These are phyloP conservation scores for Neopelma chrysocephalum DNA, from an alignment of 2,797 vertebrate species.

Conservation along the genomic window DNA sequence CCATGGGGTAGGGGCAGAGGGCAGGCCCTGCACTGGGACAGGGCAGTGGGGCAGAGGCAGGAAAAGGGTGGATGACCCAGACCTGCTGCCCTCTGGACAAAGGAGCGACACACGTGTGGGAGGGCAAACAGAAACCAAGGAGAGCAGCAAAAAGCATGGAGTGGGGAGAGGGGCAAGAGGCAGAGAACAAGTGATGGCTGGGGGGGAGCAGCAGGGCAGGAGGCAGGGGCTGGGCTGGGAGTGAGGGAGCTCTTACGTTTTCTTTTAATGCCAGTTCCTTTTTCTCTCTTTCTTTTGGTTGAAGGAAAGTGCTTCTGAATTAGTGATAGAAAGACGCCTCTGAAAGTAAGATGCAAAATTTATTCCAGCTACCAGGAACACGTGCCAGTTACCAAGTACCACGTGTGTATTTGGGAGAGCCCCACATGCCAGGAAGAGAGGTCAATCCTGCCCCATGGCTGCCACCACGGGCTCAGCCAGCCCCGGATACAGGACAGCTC, in stretches of 20 bases:
- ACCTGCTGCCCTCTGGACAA: background rate
- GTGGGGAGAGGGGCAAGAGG: background rate
- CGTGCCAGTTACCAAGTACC: background rate
- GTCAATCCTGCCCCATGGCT: background rate
- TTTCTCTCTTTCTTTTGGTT: conserved; percentile 92
- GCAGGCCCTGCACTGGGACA: background rate
- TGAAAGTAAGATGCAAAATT: conserved; percentile 74
- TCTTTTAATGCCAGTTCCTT: conserved; percentile 86
- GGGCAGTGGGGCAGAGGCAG: background rate
- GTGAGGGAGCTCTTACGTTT: conserved; percentile 85
- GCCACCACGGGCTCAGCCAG: background rate
- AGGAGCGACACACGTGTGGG: background rate
- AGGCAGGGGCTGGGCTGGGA: conserved; percentile 27
- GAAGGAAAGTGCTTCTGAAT: conserved; percentile 96
- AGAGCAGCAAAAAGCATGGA: conserved; percentile 6
- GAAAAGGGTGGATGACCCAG: background rate
- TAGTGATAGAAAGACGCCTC: conserved; percentile 95
- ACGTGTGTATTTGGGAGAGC: background rate
- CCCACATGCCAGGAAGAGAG: background rate
- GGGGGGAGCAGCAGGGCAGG: conserved; percentile 1
- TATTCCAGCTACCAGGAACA: conserved; percentile 47
- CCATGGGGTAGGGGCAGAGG: background rate
- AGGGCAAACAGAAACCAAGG: conserved; percentile 5
- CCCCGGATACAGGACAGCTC: background rate
- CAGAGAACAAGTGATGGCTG: background rate